These are phyloP conservation scores for Shinisaurus crocodilurus DNA, from an alignment of 2,113 vertebrate species.

Conservation along the genomic window DNA sequence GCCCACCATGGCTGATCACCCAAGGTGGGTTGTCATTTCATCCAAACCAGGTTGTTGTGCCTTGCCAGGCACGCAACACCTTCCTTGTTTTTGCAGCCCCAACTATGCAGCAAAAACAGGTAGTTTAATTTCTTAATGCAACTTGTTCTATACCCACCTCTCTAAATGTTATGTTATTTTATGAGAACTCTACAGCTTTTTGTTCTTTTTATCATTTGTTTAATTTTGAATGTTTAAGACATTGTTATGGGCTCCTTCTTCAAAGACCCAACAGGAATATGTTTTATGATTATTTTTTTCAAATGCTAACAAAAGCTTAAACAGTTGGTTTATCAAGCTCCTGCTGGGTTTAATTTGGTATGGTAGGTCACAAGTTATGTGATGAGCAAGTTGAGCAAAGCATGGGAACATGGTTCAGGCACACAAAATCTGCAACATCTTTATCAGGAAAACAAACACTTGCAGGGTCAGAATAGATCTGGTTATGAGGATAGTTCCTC, in stretches of 20 bases:
- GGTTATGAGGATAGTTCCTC: background rate
- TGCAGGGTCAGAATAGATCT: background rate
- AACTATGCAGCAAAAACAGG: too few relatives aligned
- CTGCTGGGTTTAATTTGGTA: background rate
- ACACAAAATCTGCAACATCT: background rate
- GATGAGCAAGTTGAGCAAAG: background rate
- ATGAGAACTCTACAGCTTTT: background rate
- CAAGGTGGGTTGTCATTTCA: too few relatives aligned
- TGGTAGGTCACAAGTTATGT: background rate
- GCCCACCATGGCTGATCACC: too few relatives aligned
- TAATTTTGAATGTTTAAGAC: background rate
- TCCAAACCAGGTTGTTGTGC: too few relatives aligned
- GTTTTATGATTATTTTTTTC: background rate
- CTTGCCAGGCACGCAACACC: too few relatives aligned
- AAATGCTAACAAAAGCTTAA: background rate
- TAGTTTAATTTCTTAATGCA: background rate
- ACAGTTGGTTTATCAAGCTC: background rate
- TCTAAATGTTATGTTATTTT: background rate
- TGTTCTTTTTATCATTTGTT: background rate
- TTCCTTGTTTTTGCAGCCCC: too few relatives aligned
- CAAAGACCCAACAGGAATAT: background rate
- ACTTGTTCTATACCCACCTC: background rate
- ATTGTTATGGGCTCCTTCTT: background rate
- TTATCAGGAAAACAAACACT: background rate
- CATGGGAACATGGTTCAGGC: background rate